A percentile compares a stretch with the other conserved stretches of the same genome.
phyloP scores from a whole-genome alignment of 2,797 vertebrate species.

The Falco novaeseelandiae region DNA sequence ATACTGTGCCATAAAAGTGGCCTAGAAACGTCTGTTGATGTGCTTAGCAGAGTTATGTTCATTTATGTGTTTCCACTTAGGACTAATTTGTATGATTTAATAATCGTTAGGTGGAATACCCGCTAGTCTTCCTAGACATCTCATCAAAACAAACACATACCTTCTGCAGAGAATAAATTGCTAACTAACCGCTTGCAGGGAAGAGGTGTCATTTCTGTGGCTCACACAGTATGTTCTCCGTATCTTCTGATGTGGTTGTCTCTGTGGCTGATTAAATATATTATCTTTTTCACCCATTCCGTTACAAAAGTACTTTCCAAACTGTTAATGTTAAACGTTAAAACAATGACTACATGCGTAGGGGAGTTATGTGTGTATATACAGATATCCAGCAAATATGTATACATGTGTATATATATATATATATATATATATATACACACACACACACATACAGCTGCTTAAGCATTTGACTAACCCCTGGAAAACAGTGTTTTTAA shows the following conservation, averaged over 20 bases:
- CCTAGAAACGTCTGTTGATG: not conserved
- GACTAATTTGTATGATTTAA: not conserved
- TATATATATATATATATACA: not conserved
- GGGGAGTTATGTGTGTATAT: rapidly evolving
- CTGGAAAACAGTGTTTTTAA: not conserved
- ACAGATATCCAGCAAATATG: not conserved
- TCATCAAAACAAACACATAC: not conserved
- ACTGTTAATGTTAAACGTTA: not conserved
- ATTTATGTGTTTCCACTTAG: not conserved
- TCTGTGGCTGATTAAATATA: not conserved
- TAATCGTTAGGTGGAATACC: not conserved
- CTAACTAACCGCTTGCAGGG: not conserved
- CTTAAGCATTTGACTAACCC: not conserved
- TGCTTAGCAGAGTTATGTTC: not conserved
- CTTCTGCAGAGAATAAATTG: not conserved
- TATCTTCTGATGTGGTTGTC: not conserved
- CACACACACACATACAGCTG: not conserved
- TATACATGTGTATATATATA: no score
- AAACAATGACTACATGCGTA: not conserved
- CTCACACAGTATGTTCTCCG: not conserved
- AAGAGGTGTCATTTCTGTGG: not conserved
- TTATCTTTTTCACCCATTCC: not conserved
- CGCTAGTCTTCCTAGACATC: not conserved
- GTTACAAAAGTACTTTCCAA: not conserved
- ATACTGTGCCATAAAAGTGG: not conserved